phyloP scores from a whole-genome alignment of 2,113 vertebrate genomes.

The Geococcyx californianus region DNA sequence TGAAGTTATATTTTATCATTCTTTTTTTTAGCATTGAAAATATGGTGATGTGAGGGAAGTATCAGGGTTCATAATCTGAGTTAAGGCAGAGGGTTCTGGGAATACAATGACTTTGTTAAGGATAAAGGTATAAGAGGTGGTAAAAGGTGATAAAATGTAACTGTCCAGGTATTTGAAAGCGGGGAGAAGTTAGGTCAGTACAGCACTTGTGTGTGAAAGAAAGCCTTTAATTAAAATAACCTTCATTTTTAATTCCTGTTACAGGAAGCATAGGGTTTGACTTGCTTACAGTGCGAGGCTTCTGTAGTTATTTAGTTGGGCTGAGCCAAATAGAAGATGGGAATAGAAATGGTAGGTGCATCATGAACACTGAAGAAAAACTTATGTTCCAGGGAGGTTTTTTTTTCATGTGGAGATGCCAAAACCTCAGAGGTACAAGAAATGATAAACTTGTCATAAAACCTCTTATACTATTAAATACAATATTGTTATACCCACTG shows the following conservation, averaged over 20 bases:
- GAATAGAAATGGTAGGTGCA: not conserved
- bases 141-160: not conserved
- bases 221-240: not conserved
- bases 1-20: not conserved
- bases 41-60: fast-evolving
- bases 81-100: not conserved
- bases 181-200: not conserved
- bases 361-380: not conserved
- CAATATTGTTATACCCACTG: fast-evolving
- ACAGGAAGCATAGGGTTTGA: not conserved
- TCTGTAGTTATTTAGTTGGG: fast-evolving
- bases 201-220: not conserved
- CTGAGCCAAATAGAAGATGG: not conserved
- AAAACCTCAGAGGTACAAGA: not conserved
- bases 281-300: not conserved
- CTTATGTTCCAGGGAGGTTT: not conserved
- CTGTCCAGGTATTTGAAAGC: not conserved
- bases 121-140: too few relatives aligned
- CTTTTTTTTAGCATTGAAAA: not conserved
- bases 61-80: not conserved
- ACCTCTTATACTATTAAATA: too few relatives aligned
- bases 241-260: not conserved
- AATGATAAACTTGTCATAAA: not conserved
- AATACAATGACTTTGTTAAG: not conserved
- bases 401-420: not conserved